phyloP scores from a whole-genome alignment of 2,113 vertebrate species.

The Gnathonemus echidnorhynchus region DNA sequence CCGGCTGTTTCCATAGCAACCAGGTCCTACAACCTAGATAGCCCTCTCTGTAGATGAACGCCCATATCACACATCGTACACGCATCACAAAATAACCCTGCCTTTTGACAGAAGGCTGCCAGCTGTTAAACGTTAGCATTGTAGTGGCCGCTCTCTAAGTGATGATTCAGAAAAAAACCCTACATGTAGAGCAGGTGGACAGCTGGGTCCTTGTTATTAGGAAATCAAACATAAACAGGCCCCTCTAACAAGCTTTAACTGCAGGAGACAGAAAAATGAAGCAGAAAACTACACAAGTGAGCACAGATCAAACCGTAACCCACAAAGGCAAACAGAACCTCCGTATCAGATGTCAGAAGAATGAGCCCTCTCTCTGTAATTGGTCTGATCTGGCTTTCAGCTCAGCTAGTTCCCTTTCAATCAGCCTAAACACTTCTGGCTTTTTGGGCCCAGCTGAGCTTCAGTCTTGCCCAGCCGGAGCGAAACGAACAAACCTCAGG shows the following conservation, averaged over 20 bases:
- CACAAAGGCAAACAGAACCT: background rate
- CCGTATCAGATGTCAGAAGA: background rate
- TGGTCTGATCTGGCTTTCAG: background rate
- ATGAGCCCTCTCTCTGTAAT: background rate
- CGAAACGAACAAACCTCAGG: background rate
- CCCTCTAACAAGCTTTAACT: background rate
- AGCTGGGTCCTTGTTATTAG: background rate
- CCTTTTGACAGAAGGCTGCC: background rate
- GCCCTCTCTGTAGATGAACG: background rate
- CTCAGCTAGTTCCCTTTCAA: background rate
- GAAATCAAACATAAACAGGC: background rate
- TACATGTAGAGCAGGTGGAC: background rate
- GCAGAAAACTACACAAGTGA: background rate
- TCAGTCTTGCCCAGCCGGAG: background rate
- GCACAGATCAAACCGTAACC: background rate
- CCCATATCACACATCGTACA: background rate
- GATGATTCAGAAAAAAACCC: background rate
- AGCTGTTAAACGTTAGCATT: background rate
- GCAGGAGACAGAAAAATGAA: background rate
- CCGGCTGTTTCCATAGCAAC: background rate
- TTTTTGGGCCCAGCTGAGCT: background rate
- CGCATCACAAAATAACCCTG: background rate
- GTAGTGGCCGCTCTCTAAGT: background rate
- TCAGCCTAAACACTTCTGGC: background rate
- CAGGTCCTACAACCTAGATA: constrained; percentile 1